Percentiles rank a stretch among this genome's conserved stretches.
These are phyloP conservation scores for Calidris pugnax DNA, from an alignment of 2,113 vertebrate species.

Conservation along the genomic window DNA sequence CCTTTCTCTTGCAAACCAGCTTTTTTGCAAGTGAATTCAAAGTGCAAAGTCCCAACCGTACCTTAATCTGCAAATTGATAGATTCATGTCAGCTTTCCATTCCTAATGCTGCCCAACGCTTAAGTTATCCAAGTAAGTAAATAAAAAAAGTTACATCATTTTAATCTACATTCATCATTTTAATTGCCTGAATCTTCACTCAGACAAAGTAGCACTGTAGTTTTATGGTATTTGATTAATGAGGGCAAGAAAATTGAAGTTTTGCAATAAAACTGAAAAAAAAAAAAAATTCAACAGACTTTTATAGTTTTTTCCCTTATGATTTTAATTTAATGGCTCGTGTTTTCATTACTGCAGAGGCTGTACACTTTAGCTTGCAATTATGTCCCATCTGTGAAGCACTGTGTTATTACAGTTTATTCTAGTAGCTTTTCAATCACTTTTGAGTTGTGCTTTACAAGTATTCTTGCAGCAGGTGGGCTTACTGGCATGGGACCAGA, in stretches of 20 bases:
- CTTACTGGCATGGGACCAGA: conserved; percentile 85
- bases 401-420: conserved; percentile 88
- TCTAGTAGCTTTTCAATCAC: conserved; percentile 89
- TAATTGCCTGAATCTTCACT: conserved; percentile 77
- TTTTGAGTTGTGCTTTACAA: conserved; percentile 89
- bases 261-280: conserved; percentile 83
- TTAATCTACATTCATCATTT: conserved; percentile 79
- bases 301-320: conserved; percentile 84
- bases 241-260: conserved; percentile 87
- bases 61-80: conserved; percentile 40
- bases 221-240: conserved; percentile 87
- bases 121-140: conserved; percentile 58
- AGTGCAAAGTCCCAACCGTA: background rate
- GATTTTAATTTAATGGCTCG: conserved; percentile 88
- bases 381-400: conserved; percentile 87
- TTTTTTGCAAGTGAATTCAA: background rate
- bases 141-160: conserved; percentile 79
- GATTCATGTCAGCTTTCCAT: conserved; percentile 44
- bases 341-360: conserved; percentile 86
- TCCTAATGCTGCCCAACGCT: conserved; percentile 52
- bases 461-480: conserved; percentile 90
- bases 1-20: background rate
- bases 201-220: conserved; percentile 79
- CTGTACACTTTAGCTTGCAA: conserved; percentile 87
- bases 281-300: conserved; percentile 82